Percentiles rank a stretch among this genome's conserved stretches.
phyloP scores from a whole-genome alignment of 2,113 vertebrate genomes.

The Caracal caracal region DNA sequence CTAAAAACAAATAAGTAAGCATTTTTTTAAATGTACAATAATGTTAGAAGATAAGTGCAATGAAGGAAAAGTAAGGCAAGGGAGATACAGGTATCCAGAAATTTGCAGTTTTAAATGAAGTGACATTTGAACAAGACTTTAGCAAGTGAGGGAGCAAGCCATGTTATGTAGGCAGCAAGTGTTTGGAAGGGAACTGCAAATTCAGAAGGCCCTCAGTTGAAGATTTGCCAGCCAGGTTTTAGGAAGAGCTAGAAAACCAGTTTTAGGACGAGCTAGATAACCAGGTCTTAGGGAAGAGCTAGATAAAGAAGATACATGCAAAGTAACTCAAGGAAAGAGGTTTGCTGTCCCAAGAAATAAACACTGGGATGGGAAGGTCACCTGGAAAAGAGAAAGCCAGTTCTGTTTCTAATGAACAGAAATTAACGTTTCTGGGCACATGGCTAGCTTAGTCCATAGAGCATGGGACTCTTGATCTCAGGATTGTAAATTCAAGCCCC shows the following conservation, averaged over 20 bases:
- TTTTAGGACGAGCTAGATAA: background rate
- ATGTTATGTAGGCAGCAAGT: background rate
- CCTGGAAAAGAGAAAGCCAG: background rate
- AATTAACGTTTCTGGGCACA: background rate
- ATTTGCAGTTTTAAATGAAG: background rate
- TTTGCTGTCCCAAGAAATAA: background rate
- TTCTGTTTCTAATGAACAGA: background rate
- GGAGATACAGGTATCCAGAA: background rate
- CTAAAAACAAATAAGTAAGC: too few species aligned
- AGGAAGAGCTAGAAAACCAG: too few species aligned
- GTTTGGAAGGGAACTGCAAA: background rate
- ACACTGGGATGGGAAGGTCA: background rate
- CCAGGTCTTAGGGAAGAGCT: too few species aligned
- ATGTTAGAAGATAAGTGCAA: background rate
- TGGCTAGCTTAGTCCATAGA: background rate
- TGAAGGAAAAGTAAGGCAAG: background rate
- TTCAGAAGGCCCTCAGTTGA: background rate
- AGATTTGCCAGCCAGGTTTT: background rate
- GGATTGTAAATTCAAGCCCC: background rate
- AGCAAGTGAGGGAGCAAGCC: background rate
- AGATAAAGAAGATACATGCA: background rate
- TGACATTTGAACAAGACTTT: background rate
- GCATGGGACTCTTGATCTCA: background rate
- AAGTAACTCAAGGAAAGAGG: background rate
- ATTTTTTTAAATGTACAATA: background rate